These are phyloP conservation scores for Troides helena DNA, from an alignment of 2,888 invertebrate genomes.

Conservation along the genomic window DNA sequence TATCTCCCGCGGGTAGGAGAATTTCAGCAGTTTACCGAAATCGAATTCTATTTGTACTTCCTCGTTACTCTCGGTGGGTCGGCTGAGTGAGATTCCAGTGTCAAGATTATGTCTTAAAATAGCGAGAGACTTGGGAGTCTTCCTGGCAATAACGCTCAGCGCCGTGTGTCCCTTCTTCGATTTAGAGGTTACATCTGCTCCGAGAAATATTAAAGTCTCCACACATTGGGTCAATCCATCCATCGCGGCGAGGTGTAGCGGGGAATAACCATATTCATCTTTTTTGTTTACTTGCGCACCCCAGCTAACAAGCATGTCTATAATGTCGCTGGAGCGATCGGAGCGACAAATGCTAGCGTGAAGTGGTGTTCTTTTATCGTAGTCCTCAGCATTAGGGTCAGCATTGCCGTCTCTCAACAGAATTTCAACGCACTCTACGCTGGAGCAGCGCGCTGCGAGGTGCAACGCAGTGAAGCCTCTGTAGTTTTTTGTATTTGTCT, in stretches of 20 bases:
- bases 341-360: conserved; percentile 91
- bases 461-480: conserved; percentile 93
- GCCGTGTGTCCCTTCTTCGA: conserved; percentile 93
- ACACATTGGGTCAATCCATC: conserved; percentile 92
- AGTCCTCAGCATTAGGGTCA: conserved; percentile 89
- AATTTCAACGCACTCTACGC: conserved; percentile 89
- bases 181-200: conserved; percentile 92
- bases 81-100: conserved; percentile 86
- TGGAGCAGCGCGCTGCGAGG: conserved; percentile 89
- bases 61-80: conserved; percentile 86
- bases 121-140: conserved; percentile 90
- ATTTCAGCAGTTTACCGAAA: conserved; percentile 89
- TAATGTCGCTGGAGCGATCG: conserved; percentile 87
- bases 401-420: conserved; percentile 87
- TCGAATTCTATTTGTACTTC: conserved; percentile 91
- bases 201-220: conserved; percentile 89
- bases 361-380: conserved; percentile 88
- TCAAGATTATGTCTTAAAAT: conserved; percentile 90
- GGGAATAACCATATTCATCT: conserved; percentile 91
- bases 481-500: conserved; percentile 86
- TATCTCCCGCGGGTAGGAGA: conserved; percentile 91
- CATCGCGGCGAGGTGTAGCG: conserved; percentile 90
- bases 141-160: conserved; percentile 89
- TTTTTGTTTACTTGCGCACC: conserved; percentile 90
- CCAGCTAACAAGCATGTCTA: conserved; percentile 88